Percentiles rank a stretch among this genome's conserved stretches.
These are phyloP conservation scores for Formica aserva DNA, from an alignment of 2,888 invertebrate species.

Conservation along the genomic window DNA sequence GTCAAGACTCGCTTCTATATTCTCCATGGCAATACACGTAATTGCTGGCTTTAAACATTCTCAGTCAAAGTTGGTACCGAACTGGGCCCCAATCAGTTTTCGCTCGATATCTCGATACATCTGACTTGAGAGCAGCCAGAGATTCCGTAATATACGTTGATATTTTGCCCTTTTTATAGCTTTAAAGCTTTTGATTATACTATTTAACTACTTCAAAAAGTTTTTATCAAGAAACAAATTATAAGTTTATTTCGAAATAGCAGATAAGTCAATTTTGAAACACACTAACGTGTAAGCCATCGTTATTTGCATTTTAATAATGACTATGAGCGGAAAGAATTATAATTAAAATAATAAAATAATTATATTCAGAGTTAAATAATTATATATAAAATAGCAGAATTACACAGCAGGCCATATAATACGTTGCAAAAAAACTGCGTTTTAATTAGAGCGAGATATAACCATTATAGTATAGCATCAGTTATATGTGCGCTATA, in stretches of 20 bases:
- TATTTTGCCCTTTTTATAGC: background rate
- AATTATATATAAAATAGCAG: background rate
- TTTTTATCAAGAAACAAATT: background rate
- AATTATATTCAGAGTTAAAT: slow-evolving; percentile 25
- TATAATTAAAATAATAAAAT: slow-evolving; percentile 18
- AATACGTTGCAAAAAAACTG: background rate
- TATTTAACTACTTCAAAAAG: slow-evolving; percentile 6
- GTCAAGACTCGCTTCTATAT: slow-evolving; percentile 3
- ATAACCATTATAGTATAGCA: background rate
- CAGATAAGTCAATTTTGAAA: background rate
- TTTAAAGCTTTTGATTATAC: background rate
- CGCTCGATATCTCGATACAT: slow-evolving; percentile 18
- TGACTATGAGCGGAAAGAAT: background rate
- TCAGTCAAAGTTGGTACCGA: background rate
- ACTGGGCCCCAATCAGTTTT: slow-evolving; percentile 23
- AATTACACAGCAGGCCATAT: background rate
- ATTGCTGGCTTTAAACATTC: slow-evolving; percentile 13
- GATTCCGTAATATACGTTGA: background rate
- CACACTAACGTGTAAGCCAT: background rate
- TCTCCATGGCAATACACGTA: slow-evolving; percentile 15
- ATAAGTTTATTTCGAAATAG: background rate
- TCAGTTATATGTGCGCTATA: background rate
- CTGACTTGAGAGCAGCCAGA: background rate
- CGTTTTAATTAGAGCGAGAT: background rate
- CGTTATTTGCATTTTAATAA: background rate